phyloP scores from a whole-genome alignment of 2,113 vertebrate genomes.

The Nibea coibor region DNA sequence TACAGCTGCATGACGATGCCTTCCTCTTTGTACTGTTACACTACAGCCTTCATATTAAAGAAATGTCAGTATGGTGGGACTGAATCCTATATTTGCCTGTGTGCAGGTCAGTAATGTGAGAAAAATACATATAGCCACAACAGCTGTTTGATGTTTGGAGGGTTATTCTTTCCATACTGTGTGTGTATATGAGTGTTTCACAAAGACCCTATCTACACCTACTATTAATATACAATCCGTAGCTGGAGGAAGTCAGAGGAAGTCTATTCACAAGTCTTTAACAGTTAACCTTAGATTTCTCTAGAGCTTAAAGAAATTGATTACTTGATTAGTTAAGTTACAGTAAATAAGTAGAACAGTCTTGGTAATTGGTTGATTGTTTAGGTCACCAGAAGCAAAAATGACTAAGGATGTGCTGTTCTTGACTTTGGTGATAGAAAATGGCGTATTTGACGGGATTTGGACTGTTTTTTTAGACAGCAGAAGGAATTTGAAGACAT shows the following conservation, averaged over 20 bases:
- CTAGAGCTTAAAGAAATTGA: neutral
- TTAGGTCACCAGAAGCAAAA: neutral
- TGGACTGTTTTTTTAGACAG: too few relatives aligned
- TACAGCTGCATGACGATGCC: neutral
- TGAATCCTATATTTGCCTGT: neutral
- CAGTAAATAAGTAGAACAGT: neutral
- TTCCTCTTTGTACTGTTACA: neutral
- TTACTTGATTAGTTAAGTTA: neutral
- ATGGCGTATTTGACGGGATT: too few relatives aligned
- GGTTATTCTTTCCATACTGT: too few relatives aligned
- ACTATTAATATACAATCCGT: too few relatives aligned
- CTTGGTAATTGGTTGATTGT: neutral
- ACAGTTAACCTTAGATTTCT: neutral
- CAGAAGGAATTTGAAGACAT: too few relatives aligned
- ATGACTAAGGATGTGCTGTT: neutral
- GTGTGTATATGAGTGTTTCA: too few relatives aligned
- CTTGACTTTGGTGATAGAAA: neutral
- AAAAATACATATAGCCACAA: too few relatives aligned
- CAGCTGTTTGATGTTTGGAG: too few relatives aligned
- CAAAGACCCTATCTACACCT: too few relatives aligned
- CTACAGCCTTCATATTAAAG: neutral
- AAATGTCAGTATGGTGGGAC: neutral
- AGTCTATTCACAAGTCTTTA: neutral
- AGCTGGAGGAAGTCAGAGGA: neutral
- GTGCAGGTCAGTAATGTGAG: neutral